A percentile compares a stretch with the other conserved stretches of the same genome.
Evolutionary conservation across 2,797 vertebrate genomes (phyloP).

Genomic region (Agapornis canus): DNA sequence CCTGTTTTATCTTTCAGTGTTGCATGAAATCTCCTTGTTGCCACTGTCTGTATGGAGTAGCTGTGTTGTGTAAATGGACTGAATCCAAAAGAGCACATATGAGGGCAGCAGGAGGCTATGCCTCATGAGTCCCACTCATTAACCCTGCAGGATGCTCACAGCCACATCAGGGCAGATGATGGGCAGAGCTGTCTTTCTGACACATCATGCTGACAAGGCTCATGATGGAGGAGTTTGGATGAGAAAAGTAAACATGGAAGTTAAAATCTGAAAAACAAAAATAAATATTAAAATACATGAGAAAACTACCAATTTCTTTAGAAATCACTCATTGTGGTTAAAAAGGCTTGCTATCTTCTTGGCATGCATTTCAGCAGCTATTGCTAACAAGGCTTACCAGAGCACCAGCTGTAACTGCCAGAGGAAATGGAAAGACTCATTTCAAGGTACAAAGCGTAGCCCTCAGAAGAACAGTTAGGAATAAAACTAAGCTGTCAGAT

Average conservation of each 20-base stretch:
- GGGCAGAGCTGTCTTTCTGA: not conserved
- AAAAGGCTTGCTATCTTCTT: not conserved
- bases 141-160: not conserved
- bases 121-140: accelerated
- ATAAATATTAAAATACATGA: accelerated
- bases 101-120: not conserved
- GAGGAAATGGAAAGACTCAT: not conserved
- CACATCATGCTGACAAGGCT: not conserved
- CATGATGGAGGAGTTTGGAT: not conserved
- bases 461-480: not conserved
- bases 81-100: accelerated
- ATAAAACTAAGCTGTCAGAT: not conserved
- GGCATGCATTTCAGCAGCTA: not conserved
- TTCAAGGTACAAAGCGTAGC: not conserved
- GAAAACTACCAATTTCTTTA: not conserved
- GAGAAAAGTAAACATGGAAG: not conserved
- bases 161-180: not conserved
- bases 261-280: not conserved
- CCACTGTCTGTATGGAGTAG: accelerated
- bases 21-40: not conserved
- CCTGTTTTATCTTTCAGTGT: accelerated
- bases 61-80: not conserved
- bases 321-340: not conserved
- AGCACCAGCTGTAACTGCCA: not conserved
- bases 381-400: not conserved